Conservation (phyloP, 2,113 vertebrate genomes). For the Entelurus aequoreus region DNA sequence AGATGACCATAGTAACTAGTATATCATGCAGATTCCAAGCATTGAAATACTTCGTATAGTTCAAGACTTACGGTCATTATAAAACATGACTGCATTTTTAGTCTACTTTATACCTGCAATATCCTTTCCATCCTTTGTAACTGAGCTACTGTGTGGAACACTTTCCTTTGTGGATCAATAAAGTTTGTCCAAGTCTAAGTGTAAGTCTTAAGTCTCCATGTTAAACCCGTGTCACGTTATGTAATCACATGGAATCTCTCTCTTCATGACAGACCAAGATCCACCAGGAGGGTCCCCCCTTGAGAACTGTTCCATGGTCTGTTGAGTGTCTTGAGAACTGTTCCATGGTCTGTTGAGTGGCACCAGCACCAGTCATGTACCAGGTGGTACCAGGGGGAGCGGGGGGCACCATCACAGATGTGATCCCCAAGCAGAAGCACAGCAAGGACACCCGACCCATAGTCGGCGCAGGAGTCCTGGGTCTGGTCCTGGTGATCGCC, state of each 20-base stretch:
- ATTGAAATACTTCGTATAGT: too few relatives aligned
- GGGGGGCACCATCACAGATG: slow-evolving; percentile 76
- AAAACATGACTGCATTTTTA: too few relatives aligned
- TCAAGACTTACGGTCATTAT: too few relatives aligned
- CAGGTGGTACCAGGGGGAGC: slow-evolving; percentile 76
- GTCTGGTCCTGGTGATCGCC: slow-evolving; percentile 78
- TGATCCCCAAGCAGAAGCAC: slow-evolving; percentile 76
- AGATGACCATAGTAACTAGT: too few relatives aligned
- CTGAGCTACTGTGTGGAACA: too few relatives aligned
- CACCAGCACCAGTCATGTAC: slow-evolving; percentile 65
- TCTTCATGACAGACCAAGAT: slow-evolving; percentile 28
- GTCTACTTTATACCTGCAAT: too few relatives aligned
- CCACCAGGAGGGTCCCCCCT: slow-evolving; percentile 17
- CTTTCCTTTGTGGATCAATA: too few relatives aligned
- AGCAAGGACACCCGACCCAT: slow-evolving; percentile 77
- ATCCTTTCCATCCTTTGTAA: too few relatives aligned
- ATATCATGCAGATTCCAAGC: too few relatives aligned
- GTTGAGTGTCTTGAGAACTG: slow-evolving; percentile 1
- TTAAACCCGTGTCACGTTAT: neutral
- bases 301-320: slow-evolving; percentile 29
- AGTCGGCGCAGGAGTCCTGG: slow-evolving; percentile 72
- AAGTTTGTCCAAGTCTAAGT: too few relatives aligned
- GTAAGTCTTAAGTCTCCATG: too few relatives aligned
- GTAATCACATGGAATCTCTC: slow-evolving; percentile 15
- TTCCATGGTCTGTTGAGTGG: slow-evolving; percentile 14